Conservation (phyloP, 1,140 invertebrate genomes). For the Drosophila willistoni region DNA sequence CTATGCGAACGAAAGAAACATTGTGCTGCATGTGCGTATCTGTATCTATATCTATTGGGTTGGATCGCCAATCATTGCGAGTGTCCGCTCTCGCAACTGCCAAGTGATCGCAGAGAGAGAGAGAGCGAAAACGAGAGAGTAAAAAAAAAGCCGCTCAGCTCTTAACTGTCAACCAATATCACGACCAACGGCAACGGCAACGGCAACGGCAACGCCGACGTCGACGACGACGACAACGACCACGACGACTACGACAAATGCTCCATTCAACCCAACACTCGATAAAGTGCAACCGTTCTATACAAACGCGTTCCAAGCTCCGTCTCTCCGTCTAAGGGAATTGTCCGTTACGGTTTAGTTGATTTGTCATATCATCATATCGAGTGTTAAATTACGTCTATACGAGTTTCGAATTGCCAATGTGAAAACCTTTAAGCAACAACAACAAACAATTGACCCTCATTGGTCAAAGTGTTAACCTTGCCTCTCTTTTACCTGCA, state of each 20-base stretch:
- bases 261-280: conserved; percentile 21
- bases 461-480: background rate
- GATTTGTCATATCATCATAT: conserved; percentile 7
- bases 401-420: conserved; percentile 1
- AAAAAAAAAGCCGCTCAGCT: conserved; percentile 14
- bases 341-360: conserved; percentile 37
- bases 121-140: conserved; percentile 11
- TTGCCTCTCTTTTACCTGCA: conserved; percentile 2
- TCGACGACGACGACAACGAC: background rate
- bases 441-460: background rate
- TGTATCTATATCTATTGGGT: conserved; percentile 31
- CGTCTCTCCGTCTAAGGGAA: conserved; percentile 21
- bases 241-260: conserved; percentile 17
- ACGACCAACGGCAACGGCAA: too few species aligned
- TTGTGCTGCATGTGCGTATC: background rate
- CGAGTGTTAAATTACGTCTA: conserved; percentile 13
- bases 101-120: conserved; percentile 31
- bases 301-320: conserved; percentile 38
- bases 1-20: background rate
- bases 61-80: conserved; percentile 50
- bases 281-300: conserved; percentile 62
- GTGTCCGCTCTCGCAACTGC: conserved; percentile 3
- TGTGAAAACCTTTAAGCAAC: background rate
- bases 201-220: background rate
- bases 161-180: conserved; percentile 63